Conservation (phyloP, 1,140 invertebrate species). For the Mizuhopecten yessoensis region DNA sequence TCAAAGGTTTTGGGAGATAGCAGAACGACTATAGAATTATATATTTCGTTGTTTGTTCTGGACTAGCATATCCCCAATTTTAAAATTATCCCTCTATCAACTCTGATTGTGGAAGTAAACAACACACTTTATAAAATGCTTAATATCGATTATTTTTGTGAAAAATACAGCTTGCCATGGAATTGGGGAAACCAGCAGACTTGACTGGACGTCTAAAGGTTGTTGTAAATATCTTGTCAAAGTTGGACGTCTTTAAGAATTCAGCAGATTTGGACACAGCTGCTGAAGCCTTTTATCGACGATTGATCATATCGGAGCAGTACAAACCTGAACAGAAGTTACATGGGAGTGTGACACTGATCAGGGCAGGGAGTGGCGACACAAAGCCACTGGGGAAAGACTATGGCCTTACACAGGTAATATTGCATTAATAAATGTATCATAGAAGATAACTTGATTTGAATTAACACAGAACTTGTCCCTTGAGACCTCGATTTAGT, state of each 20-base stretch:
- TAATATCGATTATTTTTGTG: background rate
- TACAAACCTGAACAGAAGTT: slow-evolving; percentile 62
- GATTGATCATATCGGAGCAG: slow-evolving; percentile 68
- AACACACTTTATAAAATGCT: too few relatives aligned
- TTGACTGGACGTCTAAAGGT: slow-evolving; percentile 54
- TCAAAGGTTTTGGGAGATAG: too few relatives aligned
- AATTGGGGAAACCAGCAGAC: slow-evolving; percentile 64
- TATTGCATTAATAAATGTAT: too few relatives aligned
- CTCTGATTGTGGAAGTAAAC: too few relatives aligned
- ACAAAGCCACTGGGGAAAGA: slow-evolving; percentile 61
- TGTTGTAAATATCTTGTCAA: slow-evolving; percentile 66
- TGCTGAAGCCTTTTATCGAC: slow-evolving; percentile 64
- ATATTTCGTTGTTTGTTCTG: too few relatives aligned
- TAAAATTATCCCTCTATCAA: too few relatives aligned
- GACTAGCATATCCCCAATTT: too few relatives aligned
- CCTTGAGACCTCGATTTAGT: too few relatives aligned
- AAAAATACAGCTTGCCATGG: slow-evolving; percentile 62
- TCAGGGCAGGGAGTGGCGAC: slow-evolving; percentile 62
- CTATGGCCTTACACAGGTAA: slow-evolving; percentile 69
- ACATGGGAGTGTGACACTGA: slow-evolving; percentile 62
- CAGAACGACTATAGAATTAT: too few relatives aligned
- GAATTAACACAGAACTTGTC: too few relatives aligned
- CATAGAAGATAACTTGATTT: too few relatives aligned
- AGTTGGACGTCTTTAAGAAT: slow-evolving; percentile 60
- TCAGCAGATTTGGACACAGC: slow-evolving; percentile 63